These are phyloP conservation scores for Lithophane leautieri DNA, from an alignment of 2,888 invertebrate genomes.

Conservation along the genomic window DNA sequence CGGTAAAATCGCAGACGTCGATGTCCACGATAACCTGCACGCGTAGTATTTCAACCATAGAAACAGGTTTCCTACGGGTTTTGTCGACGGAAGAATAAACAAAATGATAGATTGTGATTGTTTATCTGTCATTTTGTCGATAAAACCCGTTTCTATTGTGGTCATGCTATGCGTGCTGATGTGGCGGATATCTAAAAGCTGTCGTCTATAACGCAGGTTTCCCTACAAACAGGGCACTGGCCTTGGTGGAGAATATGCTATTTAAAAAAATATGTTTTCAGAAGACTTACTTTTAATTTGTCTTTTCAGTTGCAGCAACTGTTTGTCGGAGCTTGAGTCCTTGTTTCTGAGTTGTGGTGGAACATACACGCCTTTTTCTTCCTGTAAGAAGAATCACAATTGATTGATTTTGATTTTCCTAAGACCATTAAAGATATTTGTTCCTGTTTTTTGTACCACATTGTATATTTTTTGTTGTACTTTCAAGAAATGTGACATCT, in stretches of 20 bases:
- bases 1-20: no score
- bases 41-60: no score
- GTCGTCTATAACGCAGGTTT: not conserved
- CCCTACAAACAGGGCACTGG: not conserved
- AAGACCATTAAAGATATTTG: not conserved
- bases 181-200: no score
- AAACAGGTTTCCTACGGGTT: no score
- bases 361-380: conserved; percentile 92
- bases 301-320: conserved; percentile 92
- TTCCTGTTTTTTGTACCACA: no score
- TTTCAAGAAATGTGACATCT: not conserved
- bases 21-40: no score
- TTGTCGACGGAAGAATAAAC: no score
- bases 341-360: conserved; percentile 95
- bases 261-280: not conserved
- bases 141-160: no score
- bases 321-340: conserved; percentile 89
- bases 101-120: no score
- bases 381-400: conserved; percentile 69
- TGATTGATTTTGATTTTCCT: not conserved
- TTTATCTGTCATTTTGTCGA: no score
- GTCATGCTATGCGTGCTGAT: no score
- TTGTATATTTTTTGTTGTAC: not conserved
- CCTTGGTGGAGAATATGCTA: not conserved
- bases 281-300: conserved; percentile 94